phyloP scores from a whole-genome alignment of 2,113 vertebrate species.

The Pogonocichla stellata region DNA sequence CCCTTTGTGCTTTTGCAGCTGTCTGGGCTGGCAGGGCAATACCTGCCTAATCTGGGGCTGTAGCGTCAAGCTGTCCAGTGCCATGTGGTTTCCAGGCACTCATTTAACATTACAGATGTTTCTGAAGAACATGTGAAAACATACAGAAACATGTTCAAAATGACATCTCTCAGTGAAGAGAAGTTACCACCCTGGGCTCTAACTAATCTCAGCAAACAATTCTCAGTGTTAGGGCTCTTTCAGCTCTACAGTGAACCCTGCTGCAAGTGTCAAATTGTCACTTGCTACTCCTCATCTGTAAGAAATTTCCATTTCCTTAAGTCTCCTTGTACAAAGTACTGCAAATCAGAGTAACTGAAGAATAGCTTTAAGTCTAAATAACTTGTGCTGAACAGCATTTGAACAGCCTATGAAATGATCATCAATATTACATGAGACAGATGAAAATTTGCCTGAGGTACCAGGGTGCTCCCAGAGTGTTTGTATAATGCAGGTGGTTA shows the following conservation, averaged over 20 bases:
- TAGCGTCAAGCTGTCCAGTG: not conserved
- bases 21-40: not conserved
- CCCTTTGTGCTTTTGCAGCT: not conserved
- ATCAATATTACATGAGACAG: not conserved
- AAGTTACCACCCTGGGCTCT: not conserved
- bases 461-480: not conserved
- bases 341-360: not conserved
- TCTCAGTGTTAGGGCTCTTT: not conserved
- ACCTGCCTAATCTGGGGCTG: not conserved
- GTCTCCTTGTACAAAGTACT: not conserved
- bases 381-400: not conserved
- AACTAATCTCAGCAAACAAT: not conserved
- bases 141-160: not conserved
- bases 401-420: not conserved
- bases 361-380: not conserved
- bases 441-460: not conserved
- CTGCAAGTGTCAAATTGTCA: not conserved
- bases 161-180: not conserved
- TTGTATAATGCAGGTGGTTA: not conserved
- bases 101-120: not conserved
- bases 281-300: not conserved
- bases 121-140: not conserved
- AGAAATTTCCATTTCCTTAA: not conserved
- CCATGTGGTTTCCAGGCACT: not conserved
- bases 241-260: not conserved